These are phyloP conservation scores for Penaeus monodon DNA, from an alignment of 2,888 invertebrate species.

Conservation along the genomic window DNA sequence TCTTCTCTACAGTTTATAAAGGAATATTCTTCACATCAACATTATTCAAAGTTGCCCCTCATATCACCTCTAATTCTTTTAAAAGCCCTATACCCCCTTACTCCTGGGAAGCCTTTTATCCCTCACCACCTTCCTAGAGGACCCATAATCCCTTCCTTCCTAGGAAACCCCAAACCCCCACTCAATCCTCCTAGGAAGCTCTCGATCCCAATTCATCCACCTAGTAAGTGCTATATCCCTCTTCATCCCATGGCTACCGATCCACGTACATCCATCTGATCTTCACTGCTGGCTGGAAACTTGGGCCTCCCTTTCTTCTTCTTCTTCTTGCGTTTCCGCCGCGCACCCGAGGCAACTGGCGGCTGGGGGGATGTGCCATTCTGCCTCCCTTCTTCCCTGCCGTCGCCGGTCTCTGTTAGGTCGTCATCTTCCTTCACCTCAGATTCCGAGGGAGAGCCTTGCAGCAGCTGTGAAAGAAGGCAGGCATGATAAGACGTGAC, in stretches of 20 bases:
- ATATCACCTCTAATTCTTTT: too few species aligned
- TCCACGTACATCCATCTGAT: conserved; percentile 57
- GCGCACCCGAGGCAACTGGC: conserved; percentile 33
- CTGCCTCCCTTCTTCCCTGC: conserved; percentile 25
- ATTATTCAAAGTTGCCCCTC: too few species aligned
- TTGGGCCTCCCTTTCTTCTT: conserved; percentile 42
- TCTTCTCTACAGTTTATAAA: too few species aligned
- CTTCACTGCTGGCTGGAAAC: conserved; percentile 62
- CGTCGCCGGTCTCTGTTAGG: conserved; percentile 40
- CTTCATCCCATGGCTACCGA: background rate
- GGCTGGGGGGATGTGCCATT: conserved; percentile 40
- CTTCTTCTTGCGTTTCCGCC: conserved; percentile 55
- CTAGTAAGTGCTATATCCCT: too few species aligned
- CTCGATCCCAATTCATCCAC: too few species aligned
- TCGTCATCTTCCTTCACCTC: conserved; percentile 62
- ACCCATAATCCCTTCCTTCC: too few species aligned
- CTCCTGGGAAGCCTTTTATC: too few species aligned
- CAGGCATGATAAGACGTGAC: background rate
- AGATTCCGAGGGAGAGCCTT: conserved; percentile 59
- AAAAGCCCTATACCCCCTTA: too few species aligned
- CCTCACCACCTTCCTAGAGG: too few species aligned
- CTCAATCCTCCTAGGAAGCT: too few species aligned
- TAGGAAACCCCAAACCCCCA: too few species aligned
- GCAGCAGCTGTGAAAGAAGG: conserved; percentile 33
- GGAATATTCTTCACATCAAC: too few species aligned